Evolutionary conservation across 2,113 vertebrate genomes (phyloP), one percentile per base, ranked within the genome.

Genomic region (Catharus minimus): DNA sequence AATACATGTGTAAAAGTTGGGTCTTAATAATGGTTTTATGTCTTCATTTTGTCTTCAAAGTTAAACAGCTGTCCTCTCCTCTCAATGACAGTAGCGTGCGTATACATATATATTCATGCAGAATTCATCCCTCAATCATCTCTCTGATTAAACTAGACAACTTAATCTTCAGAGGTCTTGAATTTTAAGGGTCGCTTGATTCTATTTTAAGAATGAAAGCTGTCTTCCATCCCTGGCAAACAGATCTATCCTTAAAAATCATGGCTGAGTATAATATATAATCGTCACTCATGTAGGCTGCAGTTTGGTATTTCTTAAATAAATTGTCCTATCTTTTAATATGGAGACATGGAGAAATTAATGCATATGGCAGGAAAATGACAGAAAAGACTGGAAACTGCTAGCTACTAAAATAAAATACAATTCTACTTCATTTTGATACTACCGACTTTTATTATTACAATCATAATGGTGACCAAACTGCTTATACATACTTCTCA

Each of bases 141-240:
- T 66, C 28, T 83, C 36, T 94, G 69, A 86, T 86, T 80, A 87
- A 91, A 39, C 18, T 52, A 68, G 66, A 79, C 61, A 91, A 64
- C 39, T 79, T 91, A 81, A 72, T 84, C 71, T 87, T 94, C n/a
- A 72, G 44, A 75, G 10, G 22, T 60, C 71, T 73, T 89, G 39
- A 13, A 78, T 91, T 94, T 92, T 78, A 87, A 74, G 53, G 44
- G 21, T 82, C 8, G 1, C 13, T 82, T 89, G 44, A 57, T 84
- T 85, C 58, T 93, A 38, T 88, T 95, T 96, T 71, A 62, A 88
- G 62, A 88, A 86, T 16, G 44, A 91, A 65, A 92, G 15, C 16
- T 82, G 39, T 80, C 43, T 84, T 85, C 38, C 50, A 41, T 47
- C 21, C 28, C 41, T 53, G 19, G 49, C 32, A 90, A 69, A 84